phyloP scores from a whole-genome alignment of 2,888 invertebrate genomes.

The Caenorhabditis sinica region DNA sequence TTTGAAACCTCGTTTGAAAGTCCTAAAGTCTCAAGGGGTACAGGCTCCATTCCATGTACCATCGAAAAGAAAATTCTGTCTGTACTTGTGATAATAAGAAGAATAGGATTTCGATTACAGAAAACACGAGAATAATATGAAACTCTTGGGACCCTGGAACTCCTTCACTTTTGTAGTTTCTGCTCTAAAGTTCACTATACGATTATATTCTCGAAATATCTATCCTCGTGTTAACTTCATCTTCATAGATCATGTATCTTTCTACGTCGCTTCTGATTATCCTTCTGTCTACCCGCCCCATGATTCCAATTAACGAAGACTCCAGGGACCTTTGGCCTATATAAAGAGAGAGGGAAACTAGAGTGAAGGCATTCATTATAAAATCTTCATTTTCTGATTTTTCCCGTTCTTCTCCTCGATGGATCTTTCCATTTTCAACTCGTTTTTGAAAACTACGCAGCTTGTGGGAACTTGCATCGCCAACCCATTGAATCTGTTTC shows the following conservation, averaged over 20 bases:
- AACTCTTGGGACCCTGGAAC: neutral
- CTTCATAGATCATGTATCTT: neutral
- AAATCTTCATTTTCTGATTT: neutral
- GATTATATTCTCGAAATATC: neutral
- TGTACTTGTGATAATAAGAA: too few relatives aligned
- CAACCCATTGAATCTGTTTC: slow-evolving; percentile 28
- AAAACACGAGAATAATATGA: neutral
- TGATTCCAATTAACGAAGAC: slow-evolving; percentile 1
- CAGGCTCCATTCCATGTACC: too few relatives aligned
- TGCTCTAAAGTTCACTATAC: slow-evolving; percentile 14
- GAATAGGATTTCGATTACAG: neutral
- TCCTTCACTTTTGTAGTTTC: neutral
- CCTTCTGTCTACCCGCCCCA: neutral
- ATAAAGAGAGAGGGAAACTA: slow-evolving; percentile 15
- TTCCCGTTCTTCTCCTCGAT: neutral
- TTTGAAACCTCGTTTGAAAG: too few relatives aligned
- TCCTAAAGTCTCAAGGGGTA: too few relatives aligned
- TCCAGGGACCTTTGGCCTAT: neutral
- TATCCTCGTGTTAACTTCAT: neutral
- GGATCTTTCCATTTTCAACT: slow-evolving; percentile 23
- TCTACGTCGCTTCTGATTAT: neutral
- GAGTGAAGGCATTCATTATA: slow-evolving; percentile 18
- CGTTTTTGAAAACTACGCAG: slow-evolving; percentile 17
- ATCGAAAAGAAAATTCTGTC: too few relatives aligned
- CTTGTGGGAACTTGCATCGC: slow-evolving; percentile 39